Conservation (phyloP, 2,888 invertebrate species). For the Stenichneumon culpator region DNA sequence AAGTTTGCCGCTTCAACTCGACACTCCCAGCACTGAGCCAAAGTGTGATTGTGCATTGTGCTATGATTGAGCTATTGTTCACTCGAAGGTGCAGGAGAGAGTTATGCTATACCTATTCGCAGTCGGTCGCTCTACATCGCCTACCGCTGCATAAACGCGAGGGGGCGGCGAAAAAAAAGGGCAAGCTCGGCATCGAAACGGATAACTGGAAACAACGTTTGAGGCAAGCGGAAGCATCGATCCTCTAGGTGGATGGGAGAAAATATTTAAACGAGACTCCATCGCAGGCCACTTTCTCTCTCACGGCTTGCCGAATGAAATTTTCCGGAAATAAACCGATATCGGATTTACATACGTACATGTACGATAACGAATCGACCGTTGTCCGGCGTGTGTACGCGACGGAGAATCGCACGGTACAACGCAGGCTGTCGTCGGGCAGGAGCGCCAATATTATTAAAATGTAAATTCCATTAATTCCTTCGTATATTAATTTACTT, state of each 20-base stretch:
- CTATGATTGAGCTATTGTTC: slow-evolving; percentile 72
- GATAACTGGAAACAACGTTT: slow-evolving; percentile 39
- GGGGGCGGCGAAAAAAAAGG: background rate
- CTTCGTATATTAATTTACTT: background rate
- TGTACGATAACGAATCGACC: slow-evolving; percentile 21
- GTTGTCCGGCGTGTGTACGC: slow-evolving; percentile 2
- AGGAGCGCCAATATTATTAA: background rate
- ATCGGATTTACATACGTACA: slow-evolving; percentile 50
- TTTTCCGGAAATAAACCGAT: slow-evolving; percentile 55
- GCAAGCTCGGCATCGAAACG: background rate
- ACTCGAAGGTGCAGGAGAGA: slow-evolving; percentile 52
- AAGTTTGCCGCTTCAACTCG: slow-evolving; percentile 48
- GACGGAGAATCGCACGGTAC: slow-evolving; percentile 4
- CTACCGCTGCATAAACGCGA: background rate
- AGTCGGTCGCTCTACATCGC: background rate
- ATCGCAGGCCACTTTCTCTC: slow-evolving; percentile 33
- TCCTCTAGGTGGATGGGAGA: slow-evolving; percentile 25
- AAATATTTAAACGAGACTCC: slow-evolving; percentile 45
- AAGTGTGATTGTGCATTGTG: slow-evolving; percentile 72
- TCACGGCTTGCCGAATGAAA: slow-evolving; percentile 44
- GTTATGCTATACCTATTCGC: slow-evolving; percentile 26
- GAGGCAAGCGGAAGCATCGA: slow-evolving; percentile 66
- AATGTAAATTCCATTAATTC: slow-evolving; percentile 10
- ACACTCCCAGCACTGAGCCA: slow-evolving; percentile 34
- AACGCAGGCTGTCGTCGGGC: background rate